These are phyloP conservation scores for Drosophila nigromelanica DNA, from an alignment of 1,140 invertebrate species.

Conservation along the genomic window DNA sequence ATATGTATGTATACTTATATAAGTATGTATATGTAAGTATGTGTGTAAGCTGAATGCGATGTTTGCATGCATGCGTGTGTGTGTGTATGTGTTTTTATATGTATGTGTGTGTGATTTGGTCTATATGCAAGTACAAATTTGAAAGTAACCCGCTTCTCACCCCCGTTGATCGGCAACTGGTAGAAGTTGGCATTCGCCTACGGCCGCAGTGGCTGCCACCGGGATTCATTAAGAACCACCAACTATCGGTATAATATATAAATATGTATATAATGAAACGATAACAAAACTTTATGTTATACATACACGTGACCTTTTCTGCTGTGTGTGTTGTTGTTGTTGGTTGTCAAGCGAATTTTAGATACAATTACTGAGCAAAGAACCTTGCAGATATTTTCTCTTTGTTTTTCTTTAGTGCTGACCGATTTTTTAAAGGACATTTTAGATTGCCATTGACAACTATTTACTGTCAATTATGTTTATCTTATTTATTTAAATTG, in stretches of 20 bases:
- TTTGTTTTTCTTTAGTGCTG: neutral
- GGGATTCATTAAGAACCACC: constrained; percentile 43
- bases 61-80: constrained; percentile 15
- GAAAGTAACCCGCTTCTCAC: constrained; percentile 80
- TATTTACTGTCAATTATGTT: too few species aligned
- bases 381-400: constrained; percentile 31
- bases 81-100: constrained; percentile 19
- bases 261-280: constrained; percentile 35
- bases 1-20: constrained; percentile 50
- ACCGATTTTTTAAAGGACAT: neutral
- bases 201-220: constrained; percentile 12
- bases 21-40: constrained; percentile 38
- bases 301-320: constrained; percentile 76
- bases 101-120: constrained; percentile 58
- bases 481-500: too few species aligned
- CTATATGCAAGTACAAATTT: constrained; percentile 79
- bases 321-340: constrained; percentile 2
- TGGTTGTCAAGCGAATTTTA: constrained; percentile 43
- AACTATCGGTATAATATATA: constrained; percentile 49
- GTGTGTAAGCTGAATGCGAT: constrained; percentile 34
- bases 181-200: constrained; percentile 54
- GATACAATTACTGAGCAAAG: constrained; percentile 27
- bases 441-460: too few species aligned
- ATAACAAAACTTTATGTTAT: constrained; percentile 68
- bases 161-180: constrained; percentile 66